Conservation (phyloP, 1,140 invertebrate genomes). For the Drosophila equinoxialis region DNA sequence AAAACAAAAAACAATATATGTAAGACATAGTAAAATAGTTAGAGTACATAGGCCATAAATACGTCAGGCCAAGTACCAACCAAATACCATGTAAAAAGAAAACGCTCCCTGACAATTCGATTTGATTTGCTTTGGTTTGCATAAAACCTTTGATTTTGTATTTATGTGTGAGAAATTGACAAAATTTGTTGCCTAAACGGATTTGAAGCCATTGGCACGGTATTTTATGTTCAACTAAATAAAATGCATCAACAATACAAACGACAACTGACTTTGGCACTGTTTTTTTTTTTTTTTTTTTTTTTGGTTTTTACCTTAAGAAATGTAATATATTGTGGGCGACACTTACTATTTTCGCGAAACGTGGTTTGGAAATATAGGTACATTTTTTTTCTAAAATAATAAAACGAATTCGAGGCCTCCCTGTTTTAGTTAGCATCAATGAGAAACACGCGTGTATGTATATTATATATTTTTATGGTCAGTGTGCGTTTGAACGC, state of each 20-base stretch:
- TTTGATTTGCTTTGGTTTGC: conserved; percentile 25
- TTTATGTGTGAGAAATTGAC: conserved; percentile 74
- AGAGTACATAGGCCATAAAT: conserved; percentile 65
- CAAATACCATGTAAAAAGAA: conserved; percentile 47
- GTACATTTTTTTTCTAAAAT: too few species aligned
- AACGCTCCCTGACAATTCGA: conserved; percentile 47
- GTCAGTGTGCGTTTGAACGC: too few species aligned
- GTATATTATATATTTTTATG: too few species aligned
- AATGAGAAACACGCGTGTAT: too few species aligned
- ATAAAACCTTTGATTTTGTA: conserved; percentile 71
- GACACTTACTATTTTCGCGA: too few species aligned
- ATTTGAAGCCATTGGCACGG: conserved; percentile 50
- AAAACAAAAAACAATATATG: conserved; percentile 4
- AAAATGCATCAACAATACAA: conserved; percentile 25
- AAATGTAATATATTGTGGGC: too few species aligned
- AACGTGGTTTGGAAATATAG: too few species aligned
- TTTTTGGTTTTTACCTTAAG: too few species aligned
- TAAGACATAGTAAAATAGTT: conserved; percentile 41
- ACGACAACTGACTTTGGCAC: conserved; percentile 4
- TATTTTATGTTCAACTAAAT: conserved; percentile 67
- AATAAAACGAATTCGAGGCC: too few species aligned
- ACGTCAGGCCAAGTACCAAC: conserved; percentile 46
- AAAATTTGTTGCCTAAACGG: conserved; percentile 36
- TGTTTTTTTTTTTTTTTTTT: too few species aligned
- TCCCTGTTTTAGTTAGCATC: too few species aligned